Evolutionary conservation across 2,888 invertebrate genomes (phyloP).

Genomic region (Lasioglossum zephyrum): DNA sequence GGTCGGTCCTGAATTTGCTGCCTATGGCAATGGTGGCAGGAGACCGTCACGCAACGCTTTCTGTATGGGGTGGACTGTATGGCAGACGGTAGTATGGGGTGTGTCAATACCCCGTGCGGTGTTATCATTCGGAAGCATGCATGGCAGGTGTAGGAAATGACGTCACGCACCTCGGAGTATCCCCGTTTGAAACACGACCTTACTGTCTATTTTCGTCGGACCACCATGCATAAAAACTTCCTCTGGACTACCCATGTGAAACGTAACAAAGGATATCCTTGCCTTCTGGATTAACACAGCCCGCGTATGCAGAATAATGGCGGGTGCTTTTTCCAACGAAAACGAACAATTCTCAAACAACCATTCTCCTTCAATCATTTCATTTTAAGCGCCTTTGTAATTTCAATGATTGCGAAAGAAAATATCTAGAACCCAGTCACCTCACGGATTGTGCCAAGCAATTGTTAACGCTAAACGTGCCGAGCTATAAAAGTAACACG

Average conservation of each 20-base stretch:
- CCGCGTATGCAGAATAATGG: slow-evolving; percentile 1
- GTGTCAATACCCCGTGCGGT: slow-evolving; percentile 73
- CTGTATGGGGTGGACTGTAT: slow-evolving; percentile 67
- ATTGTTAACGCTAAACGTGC: not conserved
- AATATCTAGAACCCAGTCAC: too few species aligned
- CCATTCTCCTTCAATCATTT: not conserved
- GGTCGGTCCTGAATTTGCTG: slow-evolving; percentile 12
- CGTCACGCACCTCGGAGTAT: slow-evolving; percentile 75
- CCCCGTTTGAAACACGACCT: slow-evolving; percentile 65
- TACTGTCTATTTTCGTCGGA: slow-evolving; percentile 61
- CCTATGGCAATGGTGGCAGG: slow-evolving; percentile 27
- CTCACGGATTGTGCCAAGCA: not conserved
- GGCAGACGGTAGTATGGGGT: slow-evolving; percentile 72
- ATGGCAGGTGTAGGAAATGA: slow-evolving; percentile 84
- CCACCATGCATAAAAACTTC: slow-evolving; percentile 63
- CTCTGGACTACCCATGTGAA: slow-evolving; percentile 50
- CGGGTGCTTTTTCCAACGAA: not conserved
- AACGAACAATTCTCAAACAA: not conserved
- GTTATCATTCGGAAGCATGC: slow-evolving; percentile 83
- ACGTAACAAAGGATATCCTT: slow-evolving; percentile 47
- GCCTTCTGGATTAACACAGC: slow-evolving; percentile 32
- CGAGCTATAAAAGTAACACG: too few species aligned
- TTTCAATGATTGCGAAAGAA: too few species aligned
- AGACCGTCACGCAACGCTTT: slow-evolving; percentile 68
- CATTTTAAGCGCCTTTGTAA: too few species aligned